A percentile compares a stretch with the other conserved stretches of the same genome.
These are phyloP conservation scores for Scaptomyza hsui DNA, from an alignment of 1,140 invertebrate genomes.

Conservation along the genomic window DNA sequence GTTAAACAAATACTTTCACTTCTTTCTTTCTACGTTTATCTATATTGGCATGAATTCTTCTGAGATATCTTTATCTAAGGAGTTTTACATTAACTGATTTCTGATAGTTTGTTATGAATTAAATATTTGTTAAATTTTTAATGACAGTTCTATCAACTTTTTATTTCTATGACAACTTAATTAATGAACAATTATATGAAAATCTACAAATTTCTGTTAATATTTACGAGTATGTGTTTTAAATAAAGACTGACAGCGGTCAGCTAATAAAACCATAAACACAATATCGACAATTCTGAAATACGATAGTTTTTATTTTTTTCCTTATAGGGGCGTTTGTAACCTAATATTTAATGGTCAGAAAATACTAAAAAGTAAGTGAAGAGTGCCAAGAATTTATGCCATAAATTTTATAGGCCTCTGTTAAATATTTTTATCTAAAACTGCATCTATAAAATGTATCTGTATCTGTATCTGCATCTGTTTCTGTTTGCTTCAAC, in stretches of 20 bases:
- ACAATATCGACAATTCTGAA: constrained; percentile 32
- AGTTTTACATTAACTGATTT: constrained; percentile 51
- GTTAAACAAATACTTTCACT: constrained; percentile 69
- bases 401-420: neutral
- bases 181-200: constrained; percentile 59
- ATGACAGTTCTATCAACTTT: constrained; percentile 15
- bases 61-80: constrained; percentile 25
- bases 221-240: constrained; percentile 26
- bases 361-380: constrained; percentile 14
- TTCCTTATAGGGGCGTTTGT: constrained; percentile 38
- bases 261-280: constrained; percentile 53
- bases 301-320: constrained; percentile 61
- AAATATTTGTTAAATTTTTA: neutral
- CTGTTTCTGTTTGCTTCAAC: constrained; percentile 34
- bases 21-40: constrained; percentile 27
- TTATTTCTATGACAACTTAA: constrained; percentile 54
- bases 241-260: constrained; percentile 69
- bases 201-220: constrained; percentile 35
- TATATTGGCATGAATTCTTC: neutral
- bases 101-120: constrained; percentile 28
- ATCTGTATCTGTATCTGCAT: constrained; percentile 27
- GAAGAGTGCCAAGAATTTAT: neutral
- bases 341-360: constrained; percentile 27
- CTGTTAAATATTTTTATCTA: neutral
- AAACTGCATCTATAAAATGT: neutral